Evolutionary conservation across 2,888 invertebrate genomes (phyloP).

Genomic region (Pseudococcus longispinus): DNA sequence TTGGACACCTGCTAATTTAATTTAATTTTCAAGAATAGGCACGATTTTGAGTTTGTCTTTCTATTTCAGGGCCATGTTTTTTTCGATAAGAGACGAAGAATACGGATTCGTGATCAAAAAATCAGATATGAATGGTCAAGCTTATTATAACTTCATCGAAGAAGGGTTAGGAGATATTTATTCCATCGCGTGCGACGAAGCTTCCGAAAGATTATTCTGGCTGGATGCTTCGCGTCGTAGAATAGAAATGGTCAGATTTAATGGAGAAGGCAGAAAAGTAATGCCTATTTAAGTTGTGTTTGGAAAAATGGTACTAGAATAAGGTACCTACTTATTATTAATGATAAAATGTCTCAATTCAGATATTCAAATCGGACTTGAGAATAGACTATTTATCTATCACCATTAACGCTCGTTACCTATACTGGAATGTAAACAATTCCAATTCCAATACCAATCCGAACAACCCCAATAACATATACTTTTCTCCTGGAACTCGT

Average conservation of each 20-base stretch:
- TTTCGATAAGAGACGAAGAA: background rate
- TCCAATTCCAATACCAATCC: background rate
- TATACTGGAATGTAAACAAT: background rate
- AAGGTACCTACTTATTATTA: background rate
- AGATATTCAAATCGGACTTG: slow-evolving; percentile 19
- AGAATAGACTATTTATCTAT: background rate
- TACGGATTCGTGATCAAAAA: background rate
- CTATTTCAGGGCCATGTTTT: background rate
- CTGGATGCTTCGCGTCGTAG: background rate
- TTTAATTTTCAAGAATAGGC: background rate
- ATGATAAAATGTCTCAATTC: background rate
- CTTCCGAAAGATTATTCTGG: slow-evolving; percentile 20
- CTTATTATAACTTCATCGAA: background rate
- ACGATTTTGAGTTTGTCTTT: background rate
- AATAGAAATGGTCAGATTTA: background rate
- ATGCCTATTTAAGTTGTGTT: too few species aligned
- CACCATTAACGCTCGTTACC: background rate
- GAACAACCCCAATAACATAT: background rate
- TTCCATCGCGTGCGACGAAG: background rate
- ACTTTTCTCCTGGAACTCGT: background rate
- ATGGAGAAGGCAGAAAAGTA: slow-evolving; percentile 15
- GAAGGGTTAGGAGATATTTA: background rate
- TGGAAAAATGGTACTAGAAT: too few species aligned
- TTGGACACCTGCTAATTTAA: background rate
- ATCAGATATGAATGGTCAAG: slow-evolving; percentile 15